These are phyloP conservation scores for Oryzias melastigma DNA, from an alignment of 2,113 vertebrate genomes.

Conservation along the genomic window DNA sequence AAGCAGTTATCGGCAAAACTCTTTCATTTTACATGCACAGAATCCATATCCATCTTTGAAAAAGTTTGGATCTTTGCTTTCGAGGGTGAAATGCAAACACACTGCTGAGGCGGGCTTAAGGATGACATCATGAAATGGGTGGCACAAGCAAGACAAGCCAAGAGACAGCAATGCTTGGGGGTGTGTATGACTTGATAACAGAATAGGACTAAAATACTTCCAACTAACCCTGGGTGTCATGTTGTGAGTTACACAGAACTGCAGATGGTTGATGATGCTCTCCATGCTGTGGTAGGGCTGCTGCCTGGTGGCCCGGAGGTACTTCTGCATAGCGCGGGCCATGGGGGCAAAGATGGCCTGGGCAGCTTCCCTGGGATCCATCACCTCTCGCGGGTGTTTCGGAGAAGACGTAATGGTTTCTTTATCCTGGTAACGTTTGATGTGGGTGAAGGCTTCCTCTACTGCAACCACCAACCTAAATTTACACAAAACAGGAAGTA, in stretches of 20 bases:
- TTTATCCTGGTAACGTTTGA: conserved; percentile 88
- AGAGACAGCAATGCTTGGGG: too few relatives aligned
- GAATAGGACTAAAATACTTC: background rate
- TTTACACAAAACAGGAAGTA: background rate
- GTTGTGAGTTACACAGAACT: conserved; percentile 95
- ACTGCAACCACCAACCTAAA: conserved; percentile 90
- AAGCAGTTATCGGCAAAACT: too few relatives aligned
- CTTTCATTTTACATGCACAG: too few relatives aligned
- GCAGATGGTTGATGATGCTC: conserved; percentile 92
- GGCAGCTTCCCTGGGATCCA: conserved; percentile 92
- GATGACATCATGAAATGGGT: too few relatives aligned
- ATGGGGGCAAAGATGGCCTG: conserved; percentile 96
- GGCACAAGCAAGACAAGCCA: too few relatives aligned
- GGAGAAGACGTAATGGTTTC: conserved; percentile 66
- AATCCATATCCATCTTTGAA: too few relatives aligned
- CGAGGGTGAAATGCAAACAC: too few relatives aligned
- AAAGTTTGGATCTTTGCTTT: too few relatives aligned
- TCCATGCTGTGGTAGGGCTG: conserved; percentile 96
- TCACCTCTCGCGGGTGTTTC: conserved; percentile 88
- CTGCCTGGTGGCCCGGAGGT: conserved; percentile 91
- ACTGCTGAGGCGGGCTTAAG: too few relatives aligned
- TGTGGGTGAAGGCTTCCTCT: conserved; percentile 95
- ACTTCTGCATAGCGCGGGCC: conserved; percentile 97
- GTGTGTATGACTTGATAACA: background rate
- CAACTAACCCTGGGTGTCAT: conserved; percentile 92